These are phyloP conservation scores for Plotosus lineatus DNA, from an alignment of 2,113 vertebrate species.

Conservation along the genomic window DNA sequence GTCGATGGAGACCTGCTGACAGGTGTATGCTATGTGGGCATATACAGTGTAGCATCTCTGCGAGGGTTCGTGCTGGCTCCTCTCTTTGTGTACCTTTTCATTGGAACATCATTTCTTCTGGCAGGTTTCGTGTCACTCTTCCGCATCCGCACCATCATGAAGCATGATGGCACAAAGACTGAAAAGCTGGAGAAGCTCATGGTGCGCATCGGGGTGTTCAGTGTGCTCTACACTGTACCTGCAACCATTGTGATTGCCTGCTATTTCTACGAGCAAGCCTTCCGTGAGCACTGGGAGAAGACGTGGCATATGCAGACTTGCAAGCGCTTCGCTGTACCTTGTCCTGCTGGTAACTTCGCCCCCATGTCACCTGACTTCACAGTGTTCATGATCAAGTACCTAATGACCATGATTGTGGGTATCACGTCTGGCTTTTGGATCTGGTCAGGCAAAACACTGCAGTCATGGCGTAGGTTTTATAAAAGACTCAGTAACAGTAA, in stretches of 20 bases:
- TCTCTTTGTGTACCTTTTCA: slow-evolving; percentile 95
- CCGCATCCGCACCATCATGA: slow-evolving; percentile 98
- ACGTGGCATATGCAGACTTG: slow-evolving; percentile 96
- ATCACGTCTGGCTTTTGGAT: slow-evolving; percentile 99
- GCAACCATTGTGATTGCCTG: slow-evolving; percentile 96
- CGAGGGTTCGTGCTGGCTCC: slow-evolving; percentile 93
- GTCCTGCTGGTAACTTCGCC: slow-evolving; percentile 84
- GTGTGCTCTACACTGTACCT: slow-evolving; percentile 94
- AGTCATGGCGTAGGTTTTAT: slow-evolving; percentile 96
- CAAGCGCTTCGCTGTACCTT: slow-evolving; percentile 91
- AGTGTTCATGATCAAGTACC: slow-evolving; percentile 98
- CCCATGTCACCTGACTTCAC: slow-evolving; percentile 97
- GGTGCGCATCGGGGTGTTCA: slow-evolving; percentile 96
- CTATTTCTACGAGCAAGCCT: slow-evolving; percentile 98
- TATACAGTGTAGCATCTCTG: slow-evolving; percentile 88
- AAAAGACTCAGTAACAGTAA: slow-evolving; percentile 89
- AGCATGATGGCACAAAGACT: slow-evolving; percentile 95
- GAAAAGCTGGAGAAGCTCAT: slow-evolving; percentile 98
- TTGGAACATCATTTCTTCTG: slow-evolving; percentile 94
- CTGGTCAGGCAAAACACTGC: slow-evolving; percentile 97
- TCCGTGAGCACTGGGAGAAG: slow-evolving; percentile 92
- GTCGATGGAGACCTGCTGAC: slow-evolving; percentile 95
- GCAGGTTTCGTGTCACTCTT: slow-evolving; percentile 96
- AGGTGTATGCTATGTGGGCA: slow-evolving; percentile 94
- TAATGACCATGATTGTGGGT: slow-evolving; percentile 99